Evolutionary conservation across 2,797 vertebrate genomes (phyloP), one percentile per base, ranked within the genome.

Genomic region (Hylomyscus alleni): DNA sequence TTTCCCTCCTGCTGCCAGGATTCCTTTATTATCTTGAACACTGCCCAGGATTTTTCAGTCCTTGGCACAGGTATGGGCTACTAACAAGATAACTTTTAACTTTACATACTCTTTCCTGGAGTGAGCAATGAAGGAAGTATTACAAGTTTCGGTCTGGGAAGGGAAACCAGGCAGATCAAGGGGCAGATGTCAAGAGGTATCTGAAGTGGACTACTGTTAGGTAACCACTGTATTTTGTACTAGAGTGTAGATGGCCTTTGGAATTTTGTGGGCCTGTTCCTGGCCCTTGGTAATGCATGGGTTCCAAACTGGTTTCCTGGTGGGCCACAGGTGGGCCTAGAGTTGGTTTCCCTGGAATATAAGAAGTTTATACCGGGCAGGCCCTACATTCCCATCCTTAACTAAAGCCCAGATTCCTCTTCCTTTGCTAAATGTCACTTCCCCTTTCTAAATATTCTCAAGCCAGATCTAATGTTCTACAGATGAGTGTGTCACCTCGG

Each of bases 361-460:
- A 14, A 37, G 31, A 58, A 31, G 29, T 89, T 89, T 86, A 84
- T 37, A 50, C 20, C 75, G 26, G 26, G 58, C 24, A 80, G 76
- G 92, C 15, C 47, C 92, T 94, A 80, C 77, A 26, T 50, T 56
- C 44, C 26, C 40, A 26, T 69, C 50, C 14, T 91, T 93, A 84
- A 75, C 50, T 67, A 62, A 85, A 96, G 26, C 24, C 44, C n/a
- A 69, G 26, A 50, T 50, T 86, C 77, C 24, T n/a, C 47, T 73
- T 58, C 56, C 54, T 94, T 94, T 93, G 77, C 62, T 69, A 62
- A 89, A 58, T 69, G 58, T 54, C 56, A 82, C 60, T 89, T 95
- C 10, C 24, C 14, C 47, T 87, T 93, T 47, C 24, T 67, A 37
- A 93, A 96, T 92, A 15, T 26, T 4, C 56, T 44, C 14, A 58